phyloP scores from a whole-genome alignment of 2,888 invertebrate genomes.

The Latrodectus hesperus region DNA sequence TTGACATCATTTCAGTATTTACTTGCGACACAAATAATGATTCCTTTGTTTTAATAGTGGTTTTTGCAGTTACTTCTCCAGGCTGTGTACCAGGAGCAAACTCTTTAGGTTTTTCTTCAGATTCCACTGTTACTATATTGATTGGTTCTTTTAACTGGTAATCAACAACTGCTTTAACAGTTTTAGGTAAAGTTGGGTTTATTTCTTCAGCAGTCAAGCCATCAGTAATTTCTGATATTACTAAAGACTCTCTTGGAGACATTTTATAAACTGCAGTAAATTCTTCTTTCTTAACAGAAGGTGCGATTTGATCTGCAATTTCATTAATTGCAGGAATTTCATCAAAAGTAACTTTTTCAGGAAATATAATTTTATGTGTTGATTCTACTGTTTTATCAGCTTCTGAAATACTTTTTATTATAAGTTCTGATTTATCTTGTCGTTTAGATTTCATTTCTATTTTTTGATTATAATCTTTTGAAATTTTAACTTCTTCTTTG shows the following conservation, averaged over 20 bases:
- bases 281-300: slow-evolving; percentile 42
- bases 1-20: slow-evolving; percentile 52
- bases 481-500: slow-evolving; percentile 23
- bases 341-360: slow-evolving; percentile 33
- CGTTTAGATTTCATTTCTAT: slow-evolving; percentile 26
- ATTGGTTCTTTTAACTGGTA: slow-evolving; percentile 50
- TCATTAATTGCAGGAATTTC: slow-evolving; percentile 44
- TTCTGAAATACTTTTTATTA: slow-evolving; percentile 34
- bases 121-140: slow-evolving; percentile 38
- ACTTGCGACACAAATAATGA: slow-evolving; percentile 70
- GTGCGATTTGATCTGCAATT: slow-evolving; percentile 21
- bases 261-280: slow-evolving; percentile 39
- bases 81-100: slow-evolving; percentile 57
- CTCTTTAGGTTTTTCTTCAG: slow-evolving; percentile 64
- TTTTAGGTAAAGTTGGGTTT: slow-evolving; percentile 23
- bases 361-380: slow-evolving; percentile 40
- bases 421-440: slow-evolving; percentile 19
- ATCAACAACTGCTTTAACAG: slow-evolving; percentile 47
- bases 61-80: slow-evolving; percentile 57
- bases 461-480: slow-evolving; percentile 43
- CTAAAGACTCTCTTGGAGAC: slow-evolving; percentile 59
- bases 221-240: slow-evolving; percentile 56
- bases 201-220: slow-evolving; percentile 54
- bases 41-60: slow-evolving; percentile 66
- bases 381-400: slow-evolving; percentile 49